Conservation (phyloP, 1,140 invertebrate genomes). For the Drosophila willistoni region DNA sequence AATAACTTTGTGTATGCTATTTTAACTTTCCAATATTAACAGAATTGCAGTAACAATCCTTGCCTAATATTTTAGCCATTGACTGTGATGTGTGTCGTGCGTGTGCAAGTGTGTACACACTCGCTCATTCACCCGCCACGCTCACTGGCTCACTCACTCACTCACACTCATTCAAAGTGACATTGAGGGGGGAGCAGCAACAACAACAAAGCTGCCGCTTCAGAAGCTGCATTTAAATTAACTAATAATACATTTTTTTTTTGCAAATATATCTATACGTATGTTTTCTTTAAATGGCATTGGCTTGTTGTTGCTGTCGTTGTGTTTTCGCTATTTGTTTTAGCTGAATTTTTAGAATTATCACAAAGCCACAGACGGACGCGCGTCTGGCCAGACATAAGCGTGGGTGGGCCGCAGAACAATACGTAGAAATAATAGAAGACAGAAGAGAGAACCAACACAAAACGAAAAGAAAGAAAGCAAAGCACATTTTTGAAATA, state of each 20-base stretch:
- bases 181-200: slow-evolving; percentile 7
- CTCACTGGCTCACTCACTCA: too few species aligned
- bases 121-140: neutral
- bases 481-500: slow-evolving; percentile 41
- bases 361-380: slow-evolving; percentile 28
- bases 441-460: slow-evolving; percentile 22
- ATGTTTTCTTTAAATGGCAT: slow-evolving; percentile 29
- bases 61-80: slow-evolving; percentile 14
- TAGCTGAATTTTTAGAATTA: slow-evolving; percentile 6
- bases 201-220: slow-evolving; percentile 16
- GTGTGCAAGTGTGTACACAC: slow-evolving; percentile 42
- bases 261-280: neutral
- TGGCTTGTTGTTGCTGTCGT: neutral
- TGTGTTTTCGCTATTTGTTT: neutral
- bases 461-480: slow-evolving; percentile 23
- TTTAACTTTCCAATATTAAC: too few species aligned
- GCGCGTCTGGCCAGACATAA: slow-evolving; percentile 35
- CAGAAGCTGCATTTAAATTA: slow-evolving; percentile 53
- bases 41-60: too few species aligned
- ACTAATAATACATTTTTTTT: slow-evolving; percentile 30
- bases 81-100: slow-evolving; percentile 14
- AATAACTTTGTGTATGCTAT: too few species aligned
- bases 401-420: slow-evolving; percentile 38
- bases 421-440: slow-evolving; percentile 11
- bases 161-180: slow-evolving; percentile 1